These are phyloP conservation scores for Acrossocheilus wenchowensis DNA, from an alignment of 2,797 vertebrate species.

Conservation along the genomic window DNA sequence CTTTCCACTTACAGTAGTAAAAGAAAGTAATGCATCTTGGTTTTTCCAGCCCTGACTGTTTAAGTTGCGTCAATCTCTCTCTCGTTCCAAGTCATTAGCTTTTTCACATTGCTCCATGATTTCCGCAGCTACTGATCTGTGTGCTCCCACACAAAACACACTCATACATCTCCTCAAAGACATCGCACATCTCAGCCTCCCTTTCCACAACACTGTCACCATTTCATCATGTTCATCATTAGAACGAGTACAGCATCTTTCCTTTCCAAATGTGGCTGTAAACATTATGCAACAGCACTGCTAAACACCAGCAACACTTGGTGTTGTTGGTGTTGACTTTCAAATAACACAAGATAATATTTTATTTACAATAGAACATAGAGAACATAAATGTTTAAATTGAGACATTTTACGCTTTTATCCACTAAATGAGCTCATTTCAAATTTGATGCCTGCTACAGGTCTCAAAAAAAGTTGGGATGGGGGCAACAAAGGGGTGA, in stretches of 20 bases:
- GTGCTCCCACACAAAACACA: not conserved
- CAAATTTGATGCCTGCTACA: too few species aligned
- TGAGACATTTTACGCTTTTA: too few species aligned
- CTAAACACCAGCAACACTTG: too few species aligned
- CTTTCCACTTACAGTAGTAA: not conserved
- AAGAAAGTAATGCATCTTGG: not conserved
- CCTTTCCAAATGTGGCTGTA: not conserved
- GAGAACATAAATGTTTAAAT: too few species aligned
- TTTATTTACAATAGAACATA: too few species aligned
- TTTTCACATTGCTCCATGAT: not conserved
- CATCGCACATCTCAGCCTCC: not conserved
- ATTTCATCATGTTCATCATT: not conserved
- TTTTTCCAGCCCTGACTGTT: slow-evolving; percentile 25
- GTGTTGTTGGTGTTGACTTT: too few species aligned
- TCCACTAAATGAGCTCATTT: too few species aligned
- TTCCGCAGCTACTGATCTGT: slow-evolving; percentile 2
- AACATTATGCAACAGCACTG: not conserved
- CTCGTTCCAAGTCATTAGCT: slow-evolving; percentile 26
- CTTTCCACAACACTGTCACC: not conserved
- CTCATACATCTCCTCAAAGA: not conserved
- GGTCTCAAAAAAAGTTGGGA: too few species aligned
- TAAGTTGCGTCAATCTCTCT: slow-evolving; percentile 7
- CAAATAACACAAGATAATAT: too few species aligned
- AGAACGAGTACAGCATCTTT: not conserved
- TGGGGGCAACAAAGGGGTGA: too few species aligned